Percentiles rank a stretch among this genome's conserved stretches.
Evolutionary conservation across 1,140 invertebrate genomes (phyloP).

Genomic region (Brachionus paranguensis): DNA sequence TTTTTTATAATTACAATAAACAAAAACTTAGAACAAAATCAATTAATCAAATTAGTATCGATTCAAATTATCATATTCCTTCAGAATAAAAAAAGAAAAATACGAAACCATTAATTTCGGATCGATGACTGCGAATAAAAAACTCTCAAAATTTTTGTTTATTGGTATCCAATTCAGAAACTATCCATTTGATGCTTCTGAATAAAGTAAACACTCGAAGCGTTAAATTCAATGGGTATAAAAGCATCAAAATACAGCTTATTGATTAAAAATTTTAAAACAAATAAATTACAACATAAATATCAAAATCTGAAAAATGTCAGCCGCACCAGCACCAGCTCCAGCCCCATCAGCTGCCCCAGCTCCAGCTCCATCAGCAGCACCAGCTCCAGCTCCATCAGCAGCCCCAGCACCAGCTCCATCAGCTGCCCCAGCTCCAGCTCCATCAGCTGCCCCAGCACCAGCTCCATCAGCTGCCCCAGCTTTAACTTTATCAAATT

Average conservation of each 20-base stretch:
- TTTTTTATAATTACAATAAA: background rate
- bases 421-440: background rate
- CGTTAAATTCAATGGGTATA: slow-evolving; percentile 6
- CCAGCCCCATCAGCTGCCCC: slow-evolving; percentile 13
- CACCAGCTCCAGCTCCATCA: background rate
- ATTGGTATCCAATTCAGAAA: background rate
- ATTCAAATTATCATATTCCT: background rate
- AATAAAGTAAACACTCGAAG: background rate
- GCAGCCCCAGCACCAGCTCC: background rate
- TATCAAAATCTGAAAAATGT: background rate
- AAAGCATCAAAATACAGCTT: background rate
- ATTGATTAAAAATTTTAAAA: background rate
- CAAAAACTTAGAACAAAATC: background rate
- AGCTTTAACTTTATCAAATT: background rate
- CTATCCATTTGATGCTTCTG: background rate
- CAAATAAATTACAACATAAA: background rate
- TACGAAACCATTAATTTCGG: too few species aligned
- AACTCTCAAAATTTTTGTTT: too few species aligned
- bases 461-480: background rate
- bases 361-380: background rate
- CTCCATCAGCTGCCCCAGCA: background rate
- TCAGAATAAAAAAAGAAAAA: background rate
- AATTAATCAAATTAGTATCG: background rate
- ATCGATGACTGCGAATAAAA: too few species aligned
- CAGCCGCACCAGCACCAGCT: background rate